Conservation (phyloP, 2,113 vertebrate genomes). For the Gopherus flavomarginatus region DNA sequence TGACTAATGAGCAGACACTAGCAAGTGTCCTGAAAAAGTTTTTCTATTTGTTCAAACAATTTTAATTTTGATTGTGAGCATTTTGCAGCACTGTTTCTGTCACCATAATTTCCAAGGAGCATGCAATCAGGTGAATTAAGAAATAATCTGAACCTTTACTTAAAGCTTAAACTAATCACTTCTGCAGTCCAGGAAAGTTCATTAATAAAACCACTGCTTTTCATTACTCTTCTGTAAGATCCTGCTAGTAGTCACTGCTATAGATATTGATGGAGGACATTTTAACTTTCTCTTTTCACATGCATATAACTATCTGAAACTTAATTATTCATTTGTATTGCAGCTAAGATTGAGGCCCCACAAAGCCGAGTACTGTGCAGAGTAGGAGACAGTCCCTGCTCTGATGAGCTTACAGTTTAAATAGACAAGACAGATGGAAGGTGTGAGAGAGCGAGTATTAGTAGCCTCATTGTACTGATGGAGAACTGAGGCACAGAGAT, state of each 20-base stretch:
- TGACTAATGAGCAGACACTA: background rate
- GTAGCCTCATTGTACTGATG: background rate
- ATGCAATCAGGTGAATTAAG: background rate
- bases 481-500: background rate
- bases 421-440: background rate
- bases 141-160: background rate
- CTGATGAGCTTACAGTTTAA: background rate
- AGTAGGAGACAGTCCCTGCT: background rate
- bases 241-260: background rate
- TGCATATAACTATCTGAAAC: background rate
- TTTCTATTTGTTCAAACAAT: background rate
- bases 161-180: background rate
- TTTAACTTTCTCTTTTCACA: background rate
- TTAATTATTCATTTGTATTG: background rate
- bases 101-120: background rate
- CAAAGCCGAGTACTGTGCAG: background rate
- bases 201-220: background rate
- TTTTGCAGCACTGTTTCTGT: background rate
- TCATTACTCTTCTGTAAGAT: background rate
- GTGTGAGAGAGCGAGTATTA: background rate
- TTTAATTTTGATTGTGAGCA: background rate
- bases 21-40: background rate
- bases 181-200: background rate
- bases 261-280: background rate
- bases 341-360: background rate